Base-by-base conservation (phyloP, 2,113 vertebrate species). In the Oenanthe melanoleuca region DNA sequence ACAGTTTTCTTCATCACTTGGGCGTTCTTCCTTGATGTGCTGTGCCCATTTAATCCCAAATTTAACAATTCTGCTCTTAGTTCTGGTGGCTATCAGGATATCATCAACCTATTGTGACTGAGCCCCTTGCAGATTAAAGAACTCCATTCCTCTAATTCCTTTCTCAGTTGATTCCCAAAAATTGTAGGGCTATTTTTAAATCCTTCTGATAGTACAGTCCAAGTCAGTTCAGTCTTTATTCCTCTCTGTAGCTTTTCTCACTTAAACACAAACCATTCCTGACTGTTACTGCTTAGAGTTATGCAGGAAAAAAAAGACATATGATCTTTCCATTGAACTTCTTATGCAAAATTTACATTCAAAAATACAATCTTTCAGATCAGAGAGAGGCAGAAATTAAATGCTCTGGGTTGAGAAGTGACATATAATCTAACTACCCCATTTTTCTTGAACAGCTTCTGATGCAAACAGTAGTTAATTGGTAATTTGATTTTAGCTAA, bases 11-110 rank as follows among this genome's bases (percentile, higher is more conserved):
- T 40, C 14, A 18, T 40, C 64, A 49, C 34, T 40, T 59, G 53
- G 18, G 28, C 0, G 0, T 49, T 69, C 34, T 49, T 38, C 34
- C 44, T 40, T 1, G 0, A 11, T n/a, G n/a, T 5, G 2, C 34
- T 59, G 23, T 16, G n/a, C 28, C 29, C 79, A 18, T 42, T 40
- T 50, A 59, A 50, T 38, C 17, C 55, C 33, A 7, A 49, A 12
- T n/a, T 59, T 23, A 23, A 40, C 18, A 49, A 23, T 69, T 49
- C n/a, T n/a, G n/a, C n/a, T 18, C 14, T 81, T 28, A 49, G 53
- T 33, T 69, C 33, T 47, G 18, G 42, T 57, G 22, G 8, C n/a
- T 26, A 11, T 33, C 22, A 57, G n/a, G 33, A 34, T 31, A 9
- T 45, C 33, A 45, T 37, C 26, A 45, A 20, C 16, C 29, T 55